Percentiles rank a stretch among this genome's conserved stretches.
Conservation (phyloP, 2,113 vertebrate genomes). For the Nematolebias whitei region DNA sequence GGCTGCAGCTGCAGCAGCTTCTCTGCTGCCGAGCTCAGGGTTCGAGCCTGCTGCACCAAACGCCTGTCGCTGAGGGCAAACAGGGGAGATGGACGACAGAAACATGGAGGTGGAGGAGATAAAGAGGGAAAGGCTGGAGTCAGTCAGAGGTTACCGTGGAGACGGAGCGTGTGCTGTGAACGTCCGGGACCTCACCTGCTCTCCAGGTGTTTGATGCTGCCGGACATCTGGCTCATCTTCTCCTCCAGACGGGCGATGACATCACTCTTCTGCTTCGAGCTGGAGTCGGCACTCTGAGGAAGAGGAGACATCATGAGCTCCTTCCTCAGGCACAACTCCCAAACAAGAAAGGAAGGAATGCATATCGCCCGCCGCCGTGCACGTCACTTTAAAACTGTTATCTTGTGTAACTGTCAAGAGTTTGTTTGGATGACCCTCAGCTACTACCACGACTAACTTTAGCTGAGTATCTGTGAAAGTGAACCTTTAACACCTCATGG, state of each 20-base stretch:
- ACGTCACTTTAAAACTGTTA: no score
- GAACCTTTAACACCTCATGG: no score
- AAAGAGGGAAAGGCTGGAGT: constrained; percentile 27
- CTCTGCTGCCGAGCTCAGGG: constrained; percentile 90
- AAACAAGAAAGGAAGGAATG: no score
- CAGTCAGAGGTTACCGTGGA: neutral
- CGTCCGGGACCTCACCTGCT: constrained; percentile 84
- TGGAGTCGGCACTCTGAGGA: constrained; percentile 86
- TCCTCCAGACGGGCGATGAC: constrained; percentile 92
- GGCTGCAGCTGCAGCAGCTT: constrained; percentile 93
- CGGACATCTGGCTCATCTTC: constrained; percentile 96
- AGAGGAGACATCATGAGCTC: neutral
- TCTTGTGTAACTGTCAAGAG: no score
- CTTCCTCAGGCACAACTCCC: no score
- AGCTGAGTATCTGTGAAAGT: no score
- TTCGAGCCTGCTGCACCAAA: constrained; percentile 97
- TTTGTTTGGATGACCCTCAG: no score
- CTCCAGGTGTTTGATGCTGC: constrained; percentile 94
- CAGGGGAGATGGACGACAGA: neutral
- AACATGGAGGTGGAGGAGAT: constrained; percentile 44
- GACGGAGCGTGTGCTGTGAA: neutral
- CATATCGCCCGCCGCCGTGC: no score
- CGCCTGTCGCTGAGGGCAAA: constrained; percentile 89
- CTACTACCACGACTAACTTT: no score
- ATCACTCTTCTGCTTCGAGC: constrained; percentile 94